These are phyloP conservation scores for Leptinotarsa texana DNA, from an alignment of 1,140 invertebrate genomes.

Conservation along the genomic window DNA sequence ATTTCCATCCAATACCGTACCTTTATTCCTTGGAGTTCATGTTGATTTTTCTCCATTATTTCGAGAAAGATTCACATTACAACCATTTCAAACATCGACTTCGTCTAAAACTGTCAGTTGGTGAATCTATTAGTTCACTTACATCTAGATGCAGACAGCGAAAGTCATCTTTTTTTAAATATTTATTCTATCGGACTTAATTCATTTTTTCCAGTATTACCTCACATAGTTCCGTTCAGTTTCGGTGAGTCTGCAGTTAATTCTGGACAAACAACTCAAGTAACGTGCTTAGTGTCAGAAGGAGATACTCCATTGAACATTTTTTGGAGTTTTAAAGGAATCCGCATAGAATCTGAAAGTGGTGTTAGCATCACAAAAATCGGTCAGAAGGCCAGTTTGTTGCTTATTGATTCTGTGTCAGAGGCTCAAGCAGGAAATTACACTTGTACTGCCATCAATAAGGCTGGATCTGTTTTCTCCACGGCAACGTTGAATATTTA, in stretches of 20 bases:
- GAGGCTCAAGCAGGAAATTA: constrained; percentile 61
- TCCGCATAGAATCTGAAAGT: constrained; percentile 33
- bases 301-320: constrained; percentile 68
- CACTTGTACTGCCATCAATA: constrained; percentile 58
- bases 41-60: too few species aligned
- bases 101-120: too few species aligned
- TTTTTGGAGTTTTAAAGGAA: constrained; percentile 63
- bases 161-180: too few species aligned
- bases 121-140: too few species aligned
- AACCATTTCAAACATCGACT: too few species aligned
- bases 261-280: constrained; percentile 73
- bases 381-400: constrained; percentile 69
- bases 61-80: too few species aligned
- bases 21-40: too few species aligned
- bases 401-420: constrained; percentile 69
- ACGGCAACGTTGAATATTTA: constrained; percentile 70
- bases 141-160: too few species aligned
- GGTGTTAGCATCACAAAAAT: constrained; percentile 67
- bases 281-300: constrained; percentile 67
- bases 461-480: constrained; percentile 61
- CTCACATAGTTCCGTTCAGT: constrained; percentile 64
- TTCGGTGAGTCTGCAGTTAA: constrained; percentile 67
- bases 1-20: too few species aligned
- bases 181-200: neutral
- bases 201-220: constrained; percentile 61